Base-by-base conservation (phyloP, 1,140 invertebrate genomes). In the Forficula auricularia region DNA sequence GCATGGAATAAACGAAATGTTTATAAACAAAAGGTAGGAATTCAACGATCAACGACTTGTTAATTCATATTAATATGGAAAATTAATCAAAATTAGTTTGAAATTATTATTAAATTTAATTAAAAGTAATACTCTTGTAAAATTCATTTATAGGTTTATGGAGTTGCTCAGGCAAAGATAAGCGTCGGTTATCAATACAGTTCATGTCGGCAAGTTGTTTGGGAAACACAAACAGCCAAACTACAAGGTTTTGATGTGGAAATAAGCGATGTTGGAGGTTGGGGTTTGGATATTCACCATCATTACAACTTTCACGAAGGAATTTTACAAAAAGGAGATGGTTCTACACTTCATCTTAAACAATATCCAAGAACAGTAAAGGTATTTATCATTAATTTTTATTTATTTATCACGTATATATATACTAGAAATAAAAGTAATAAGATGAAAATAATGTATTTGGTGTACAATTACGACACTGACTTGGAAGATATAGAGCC, bases 221-320 rank as follows among this genome's bases (percentile, higher is more conserved):
- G 92, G 92, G 87, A 90, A 51, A 86, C 83, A 1, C 82, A 90
- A 58, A 92, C 87, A 7, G 85, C 87, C 2, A 87, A 80, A 14
- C 63, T 98, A 46, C 82, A 89, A 60, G 95, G 92, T n/a, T 95
- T 94, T 64, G 89, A 96, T 59, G 85, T 97, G 20, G 87, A 92
- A 49, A 94, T 95, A 44, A 92, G 91, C 0, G 88, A 95, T 57
- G 84, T 98, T 35, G 91, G 91, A 1, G 90, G 88, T 9, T 98
- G 92, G 94, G 92, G 92, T 43, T 63, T 98, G 14, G 85, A 97
- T 56, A 91, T 97, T 42, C 92, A 97, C 64, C 92, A 98, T 60
- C 88, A 94, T 59, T 96, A 97, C 63, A 97, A 98, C 59, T 94
- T 94, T 68, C 83, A 91, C 54, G 88, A 95, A 71, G 90, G 71